A percentile compares a stretch with the other conserved stretches of the same genome.
These are phyloP conservation scores for Mamestra configurata DNA, from an alignment of 1,140 invertebrate genomes.

Conservation along the genomic window DNA sequence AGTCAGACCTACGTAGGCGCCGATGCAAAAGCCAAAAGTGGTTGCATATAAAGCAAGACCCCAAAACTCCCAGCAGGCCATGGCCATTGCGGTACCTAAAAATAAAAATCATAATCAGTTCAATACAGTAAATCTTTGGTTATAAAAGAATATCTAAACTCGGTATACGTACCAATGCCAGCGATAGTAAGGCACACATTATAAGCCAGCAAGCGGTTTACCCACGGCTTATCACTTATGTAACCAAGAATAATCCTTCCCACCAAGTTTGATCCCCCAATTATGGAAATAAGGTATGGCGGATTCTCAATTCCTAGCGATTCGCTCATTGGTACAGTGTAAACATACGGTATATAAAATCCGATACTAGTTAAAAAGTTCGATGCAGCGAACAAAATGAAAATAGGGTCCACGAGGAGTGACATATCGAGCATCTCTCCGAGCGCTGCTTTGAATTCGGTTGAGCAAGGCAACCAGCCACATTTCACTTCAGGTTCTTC, in stretches of 20 bases:
- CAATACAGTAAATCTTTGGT: neutral
- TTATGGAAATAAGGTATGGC: conserved; percentile 92
- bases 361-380: conserved; percentile 99
- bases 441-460: conserved; percentile 91
- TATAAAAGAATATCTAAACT: conserved; percentile 35
- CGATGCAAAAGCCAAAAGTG: conserved; percentile 96
- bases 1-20: conserved; percentile 97
- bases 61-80: conserved; percentile 91
- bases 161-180: conserved; percentile 91
- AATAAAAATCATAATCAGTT: conserved; percentile 50
- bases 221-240: conserved; percentile 95
- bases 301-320: conserved; percentile 88
- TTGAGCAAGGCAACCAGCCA: conserved; percentile 88
- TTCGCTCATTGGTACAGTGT: conserved; percentile 91
- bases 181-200: conserved; percentile 95
- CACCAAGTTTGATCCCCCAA: conserved; percentile 96
- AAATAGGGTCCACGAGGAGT: conserved; percentile 95
- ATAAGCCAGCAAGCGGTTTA: conserved; percentile 96
- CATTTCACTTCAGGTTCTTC: conserved; percentile 83
- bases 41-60: conserved; percentile 93
- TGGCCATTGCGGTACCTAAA: conserved; percentile 94
- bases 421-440: conserved; percentile 95
- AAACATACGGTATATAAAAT: conserved; percentile 98
- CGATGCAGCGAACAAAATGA: conserved; percentile 96
- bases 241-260: conserved; percentile 96